Evolutionary conservation across 2,888 invertebrate species (phyloP), one percentile per base, ranked within the genome.

Genomic region (Cryptocephalus primarius): DNA sequence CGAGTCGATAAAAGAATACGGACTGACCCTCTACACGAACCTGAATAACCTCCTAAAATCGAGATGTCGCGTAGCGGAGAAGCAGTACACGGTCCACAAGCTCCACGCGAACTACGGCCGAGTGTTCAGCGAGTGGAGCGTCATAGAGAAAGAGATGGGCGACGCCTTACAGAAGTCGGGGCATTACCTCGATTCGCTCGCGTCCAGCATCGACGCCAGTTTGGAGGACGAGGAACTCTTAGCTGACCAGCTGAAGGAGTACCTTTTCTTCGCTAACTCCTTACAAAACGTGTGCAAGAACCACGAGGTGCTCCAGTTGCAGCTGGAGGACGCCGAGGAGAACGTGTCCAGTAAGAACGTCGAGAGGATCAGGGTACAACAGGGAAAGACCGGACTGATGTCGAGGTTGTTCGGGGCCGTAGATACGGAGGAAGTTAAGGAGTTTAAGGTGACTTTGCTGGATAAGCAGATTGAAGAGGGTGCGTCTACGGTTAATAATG

Each of bases 181-280:
- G 1, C 80, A 80, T 66, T 80, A 79, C 61, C 74, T 80, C 55
- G 80, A 71, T 54, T 70, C 70, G 0, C 51, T 70, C 10, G 67
- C 70, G 1, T 67, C 68, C 40, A 56, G 54, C 39, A 61, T 65
- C 39, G 65, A 63, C 46, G 52, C 60, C 1, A 55, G 80, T 32
- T 73, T 88, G 2, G 88, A 89, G 61, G 88, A 88, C 57, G 88
- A 89, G 63, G 88, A 89, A 60, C 78, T 87, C 55, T 74, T 87
- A 46, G 85, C 85, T 0, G 88, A 89, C 66, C 88, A 88, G 66
- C 69, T 89, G 44, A 88, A 88, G 63, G 89, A 89, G 67, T 89
- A 88, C 67, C 67, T 86, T 47, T 85, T 86, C 63, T 88, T 82
- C 63, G 83, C 85, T 1, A 78, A 79, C 31, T 82, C 88, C 1